Evolutionary conservation across 2,113 vertebrate species (phyloP).

Genomic region (Oryzias curvinotus): DNA sequence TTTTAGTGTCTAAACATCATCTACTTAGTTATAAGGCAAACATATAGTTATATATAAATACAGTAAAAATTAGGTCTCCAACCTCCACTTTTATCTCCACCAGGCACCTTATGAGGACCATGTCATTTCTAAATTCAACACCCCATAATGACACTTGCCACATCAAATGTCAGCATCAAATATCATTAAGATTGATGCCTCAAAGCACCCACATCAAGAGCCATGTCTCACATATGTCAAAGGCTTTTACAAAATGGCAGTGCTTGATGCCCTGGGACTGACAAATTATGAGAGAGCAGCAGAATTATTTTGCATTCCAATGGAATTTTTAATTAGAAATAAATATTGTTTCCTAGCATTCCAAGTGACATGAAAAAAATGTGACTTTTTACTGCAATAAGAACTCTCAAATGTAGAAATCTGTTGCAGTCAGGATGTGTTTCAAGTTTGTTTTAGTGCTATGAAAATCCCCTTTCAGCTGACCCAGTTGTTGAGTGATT

Average conservation of each 20-base stretch:
- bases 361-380: no score
- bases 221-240: background rate
- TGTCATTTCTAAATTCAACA: background rate
- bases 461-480: background rate
- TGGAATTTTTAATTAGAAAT: background rate
- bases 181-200: no score
- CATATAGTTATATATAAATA: no score
- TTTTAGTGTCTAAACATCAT: no score
- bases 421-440: no score
- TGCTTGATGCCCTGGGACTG: background rate
- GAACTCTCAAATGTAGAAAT: no score
- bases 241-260: background rate
- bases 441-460: background rate
- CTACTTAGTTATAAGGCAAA: no score
- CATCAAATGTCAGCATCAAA: background rate
- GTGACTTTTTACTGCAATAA: no score
- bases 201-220: background rate
- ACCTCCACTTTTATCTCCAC: background rate
- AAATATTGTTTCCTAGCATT: background rate
- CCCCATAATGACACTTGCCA: background rate
- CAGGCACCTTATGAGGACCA: background rate
- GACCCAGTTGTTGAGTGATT: constrained; percentile 18
- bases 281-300: background rate
- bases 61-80: background rate
- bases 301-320: constrained; percentile 1